Conservation (phyloP, 2,113 vertebrate genomes). For the Macaca nemestrina region DNA sequence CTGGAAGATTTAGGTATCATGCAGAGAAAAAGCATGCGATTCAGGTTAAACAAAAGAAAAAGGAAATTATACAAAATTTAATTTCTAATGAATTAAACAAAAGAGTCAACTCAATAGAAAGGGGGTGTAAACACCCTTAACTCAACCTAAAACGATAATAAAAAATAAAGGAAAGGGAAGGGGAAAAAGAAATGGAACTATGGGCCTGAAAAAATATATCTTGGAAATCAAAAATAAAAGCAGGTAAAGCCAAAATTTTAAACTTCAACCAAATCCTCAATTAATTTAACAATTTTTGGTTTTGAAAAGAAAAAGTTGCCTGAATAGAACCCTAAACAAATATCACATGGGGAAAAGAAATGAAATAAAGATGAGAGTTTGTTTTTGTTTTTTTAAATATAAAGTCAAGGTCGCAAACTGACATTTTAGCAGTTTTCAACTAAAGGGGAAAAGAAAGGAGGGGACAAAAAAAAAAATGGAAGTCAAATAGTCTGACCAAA, state of each 20-base stretch:
- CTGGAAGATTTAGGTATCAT: conserved; percentile 85
- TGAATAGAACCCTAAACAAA: conserved; percentile 86
- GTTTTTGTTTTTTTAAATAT: conserved; percentile 51
- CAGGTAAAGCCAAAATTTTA: conserved; percentile 72
- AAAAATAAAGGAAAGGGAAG: conserved; percentile 63
- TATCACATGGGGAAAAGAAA: conserved; percentile 86
- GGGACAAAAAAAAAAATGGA: conserved; percentile 79
- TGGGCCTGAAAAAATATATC: conserved; percentile 57
- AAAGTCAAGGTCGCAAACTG: conserved; percentile 86
- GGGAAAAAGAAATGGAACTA: background rate
- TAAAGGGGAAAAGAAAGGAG: conserved; percentile 83
- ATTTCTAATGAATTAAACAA: conserved; percentile 84
- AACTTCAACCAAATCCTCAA: conserved; percentile 84
- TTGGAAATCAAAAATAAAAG: conserved; percentile 69
- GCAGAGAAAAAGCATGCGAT: conserved; percentile 87
- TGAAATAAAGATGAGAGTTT: conserved; percentile 73
- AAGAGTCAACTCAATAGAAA: conserved; percentile 81
- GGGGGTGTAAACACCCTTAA: conserved; percentile 68
- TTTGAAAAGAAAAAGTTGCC: conserved; percentile 79
- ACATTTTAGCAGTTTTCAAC: conserved; percentile 79
- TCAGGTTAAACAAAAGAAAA: conserved; percentile 84
- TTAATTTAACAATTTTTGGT: conserved; percentile 81
- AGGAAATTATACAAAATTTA: conserved; percentile 75
- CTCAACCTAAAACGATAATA: conserved; percentile 66
- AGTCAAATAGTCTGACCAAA: conserved; percentile 87